Conservation (phyloP, 2,888 invertebrate species). For the Sclerodermus sp. region DNA sequence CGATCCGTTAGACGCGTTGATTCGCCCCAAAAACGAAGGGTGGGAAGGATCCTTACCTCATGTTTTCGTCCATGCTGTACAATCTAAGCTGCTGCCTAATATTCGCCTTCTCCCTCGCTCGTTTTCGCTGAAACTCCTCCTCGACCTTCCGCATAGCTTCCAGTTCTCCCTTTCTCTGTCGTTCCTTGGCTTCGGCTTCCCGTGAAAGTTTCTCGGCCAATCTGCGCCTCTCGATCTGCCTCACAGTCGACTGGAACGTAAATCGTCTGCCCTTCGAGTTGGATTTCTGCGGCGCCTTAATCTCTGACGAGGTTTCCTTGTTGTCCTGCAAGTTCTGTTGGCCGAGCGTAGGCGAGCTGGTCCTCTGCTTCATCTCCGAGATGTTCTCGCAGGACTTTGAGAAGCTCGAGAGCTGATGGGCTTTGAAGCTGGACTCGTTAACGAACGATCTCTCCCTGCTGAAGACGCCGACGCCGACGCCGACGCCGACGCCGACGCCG, state of each 20-base stretch:
- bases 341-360: slow-evolving; percentile 28
- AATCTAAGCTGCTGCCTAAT: slow-evolving; percentile 76
- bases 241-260: slow-evolving; percentile 81
- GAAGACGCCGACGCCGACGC: slow-evolving; percentile 7
- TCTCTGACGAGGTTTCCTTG: slow-evolving; percentile 26
- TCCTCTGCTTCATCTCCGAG: slow-evolving; percentile 33
- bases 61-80: slow-evolving; percentile 66
- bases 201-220: slow-evolving; percentile 75
- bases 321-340: slow-evolving; percentile 53
- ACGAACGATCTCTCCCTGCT: slow-evolving; percentile 25
- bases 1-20: no score
- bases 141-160: slow-evolving; percentile 85
- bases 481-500: not conserved
- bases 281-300: slow-evolving; percentile 33
- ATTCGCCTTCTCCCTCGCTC: slow-evolving; percentile 75
- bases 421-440: slow-evolving; percentile 16
- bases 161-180: slow-evolving; percentile 73
- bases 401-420: slow-evolving; percentile 28
- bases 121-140: slow-evolving; percentile 83
- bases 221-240: slow-evolving; percentile 76
- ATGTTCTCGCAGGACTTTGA: slow-evolving; percentile 61
- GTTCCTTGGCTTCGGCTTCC: slow-evolving; percentile 77
- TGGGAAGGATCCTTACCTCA: slow-evolving; percentile 55
- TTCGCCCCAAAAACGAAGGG: slow-evolving; percentile 10
- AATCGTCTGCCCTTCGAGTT: slow-evolving; percentile 66